Base-by-base conservation (phyloP, 2,113 vertebrate genomes). In the Cathartes aura region DNA sequence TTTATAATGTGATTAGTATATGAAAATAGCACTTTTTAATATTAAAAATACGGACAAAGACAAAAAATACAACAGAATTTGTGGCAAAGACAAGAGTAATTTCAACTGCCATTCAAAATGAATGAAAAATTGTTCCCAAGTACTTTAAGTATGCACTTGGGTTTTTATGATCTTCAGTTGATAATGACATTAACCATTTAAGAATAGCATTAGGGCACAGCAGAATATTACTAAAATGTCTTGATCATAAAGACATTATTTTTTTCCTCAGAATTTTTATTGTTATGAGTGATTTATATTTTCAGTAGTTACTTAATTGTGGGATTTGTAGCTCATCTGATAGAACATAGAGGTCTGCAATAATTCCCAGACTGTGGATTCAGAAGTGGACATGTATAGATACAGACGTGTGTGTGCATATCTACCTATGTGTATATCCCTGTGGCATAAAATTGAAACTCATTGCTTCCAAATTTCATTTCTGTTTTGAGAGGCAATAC, bases 1-100 rank as follows among this genome's bases (percentile, higher is more conserved):
- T 94, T 94, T 95, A 52, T 89, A 66, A 82, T 79, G 60, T 56
- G 45, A 95, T 91, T 62, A 63, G 63, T 71, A 7, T 94, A 19
- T 62, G 40, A 82, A 89, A 84, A 50, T 84, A 56, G 6, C 32
- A 32, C 15, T 73, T 79, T 52, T 82, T 64, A 32, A 9, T 90
- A 73, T 43, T 48, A 70, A 62, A 78, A 83, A 64, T 22, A 0
- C 32, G 74, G 43, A 30, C 6, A 58, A 67, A 72, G 17, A 18
- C 5, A 72, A 66, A 76, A 66, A 75, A 43, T 43, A 16, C 6
- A 55, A 27, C 30, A 50, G 26, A 72, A 62, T 19, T n/a, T 53
- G 5, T 53, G 48, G n/a, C 55, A 62, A 58, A 59, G 62, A 30
- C 8, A 56, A 60, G 11, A 52, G 18, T 76, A 36, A 66, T 84